phyloP scores from a whole-genome alignment of 2,888 invertebrate species.

The Leptarthrus brevirostris region DNA sequence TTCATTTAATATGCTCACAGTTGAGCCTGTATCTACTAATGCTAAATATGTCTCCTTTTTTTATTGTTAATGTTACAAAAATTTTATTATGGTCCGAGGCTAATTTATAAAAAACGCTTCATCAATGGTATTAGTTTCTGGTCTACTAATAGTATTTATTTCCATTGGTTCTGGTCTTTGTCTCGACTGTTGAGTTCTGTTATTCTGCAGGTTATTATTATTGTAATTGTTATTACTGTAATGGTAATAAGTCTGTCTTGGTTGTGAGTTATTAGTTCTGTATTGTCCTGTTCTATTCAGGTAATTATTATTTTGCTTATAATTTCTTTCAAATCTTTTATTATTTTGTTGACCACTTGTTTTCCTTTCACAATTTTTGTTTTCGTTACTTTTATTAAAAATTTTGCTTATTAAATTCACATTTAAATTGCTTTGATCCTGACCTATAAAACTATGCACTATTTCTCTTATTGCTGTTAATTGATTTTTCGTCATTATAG shows the following conservation, averaged over 20 bases:
- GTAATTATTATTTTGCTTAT: slow-evolving; percentile 1
- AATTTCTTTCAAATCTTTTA: background rate
- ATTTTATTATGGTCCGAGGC: slow-evolving; percentile 49
- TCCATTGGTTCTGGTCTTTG: too few relatives aligned
- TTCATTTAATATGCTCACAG: slow-evolving; percentile 49
- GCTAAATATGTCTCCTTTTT: slow-evolving; percentile 10
- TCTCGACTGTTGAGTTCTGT: slow-evolving; percentile 11
- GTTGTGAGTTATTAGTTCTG: background rate
- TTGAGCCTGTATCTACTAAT: slow-evolving; percentile 51
- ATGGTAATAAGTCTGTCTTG: slow-evolving; percentile 6
- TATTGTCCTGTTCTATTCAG: slow-evolving; percentile 14
- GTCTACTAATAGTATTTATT: slow-evolving; percentile 11
- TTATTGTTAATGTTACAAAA: slow-evolving; percentile 34
- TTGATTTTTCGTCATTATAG: slow-evolving; percentile 26
- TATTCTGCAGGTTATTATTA: background rate
- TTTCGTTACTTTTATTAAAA: background rate
- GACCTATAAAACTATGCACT: slow-evolving; percentile 16
- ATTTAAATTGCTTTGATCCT: slow-evolving; percentile 30
- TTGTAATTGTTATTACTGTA: background rate
- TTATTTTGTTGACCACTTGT: background rate
- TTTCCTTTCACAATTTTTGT: background rate
- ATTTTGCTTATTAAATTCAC: background rate
- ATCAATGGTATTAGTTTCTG: slow-evolving; percentile 30
- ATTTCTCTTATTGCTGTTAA: slow-evolving; percentile 36
- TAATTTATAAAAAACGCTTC: slow-evolving; percentile 50